Evolutionary conservation across 2,888 invertebrate genomes (phyloP), one percentile per base, ranked within the genome.

Genomic region (Anagyrus pseudococci): DNA sequence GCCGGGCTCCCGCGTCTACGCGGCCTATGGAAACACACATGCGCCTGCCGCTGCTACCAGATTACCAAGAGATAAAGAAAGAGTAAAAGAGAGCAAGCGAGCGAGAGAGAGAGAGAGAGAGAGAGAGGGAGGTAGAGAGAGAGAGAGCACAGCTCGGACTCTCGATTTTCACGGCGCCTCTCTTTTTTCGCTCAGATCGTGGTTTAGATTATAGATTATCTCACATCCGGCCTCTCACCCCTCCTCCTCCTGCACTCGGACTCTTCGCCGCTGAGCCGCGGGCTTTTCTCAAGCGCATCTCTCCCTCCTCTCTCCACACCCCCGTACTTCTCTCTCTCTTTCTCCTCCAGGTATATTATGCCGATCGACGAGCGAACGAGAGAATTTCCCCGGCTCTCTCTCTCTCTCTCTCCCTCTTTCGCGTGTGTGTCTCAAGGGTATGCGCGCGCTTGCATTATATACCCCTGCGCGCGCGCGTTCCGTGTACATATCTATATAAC

Each of bases 131-230:
- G 10, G 6, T 4, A 4, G 29, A 7, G 29, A 7, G 10, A 7
- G 4, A 7, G 10, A 29, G 29, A 7, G 29, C 29, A 29, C 29
- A 29, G 29, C 29, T 29, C 29, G 29, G 29, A 1, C 41, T 37
- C 29, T 49, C 50, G 49, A 52, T 58, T 62, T 57, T 57, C 47
- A 62, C 57, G 53, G 62, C 57, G 53, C 44, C 41, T 52, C 57
- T 58, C 20, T 8, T 60, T 64, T 64, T 60, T 60, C 55, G 58
- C 50, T 52, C 43, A 61, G 61, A 65, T 65, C 65, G 65, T 61
- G 65, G 61, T 65, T 65, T 61, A 65, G 65, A 65, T 65, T 65
- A 58, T 61, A 65, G 61, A 65, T 65, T 61, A 65, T 65, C 65
- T 53, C 41, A 62, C 61, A 65, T 65, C 62, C 65, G 65, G 62